Evolutionary conservation across 1,140 invertebrate species (phyloP).

Genomic region (Pygmarrhopalites habei): DNA sequence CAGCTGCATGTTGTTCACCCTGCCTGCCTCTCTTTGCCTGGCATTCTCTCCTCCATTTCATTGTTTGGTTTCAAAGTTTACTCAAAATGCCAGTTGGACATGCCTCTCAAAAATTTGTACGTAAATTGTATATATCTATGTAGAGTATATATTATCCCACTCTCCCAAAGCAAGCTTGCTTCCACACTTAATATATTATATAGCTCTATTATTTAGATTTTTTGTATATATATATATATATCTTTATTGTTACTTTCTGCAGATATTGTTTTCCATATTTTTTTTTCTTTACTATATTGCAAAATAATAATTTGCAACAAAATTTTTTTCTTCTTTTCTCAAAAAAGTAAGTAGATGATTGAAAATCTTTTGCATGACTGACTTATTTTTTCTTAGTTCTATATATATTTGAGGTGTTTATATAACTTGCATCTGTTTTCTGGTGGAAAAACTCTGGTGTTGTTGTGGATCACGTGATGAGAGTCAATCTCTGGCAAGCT

Average conservation of each 20-base stretch:
- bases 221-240: background rate
- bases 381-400: background rate
- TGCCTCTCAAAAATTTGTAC: conserved; percentile 10
- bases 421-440: conserved; percentile 1
- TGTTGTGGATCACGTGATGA: background rate
- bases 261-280: background rate
- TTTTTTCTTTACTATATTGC: background rate
- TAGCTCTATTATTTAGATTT: too few species aligned
- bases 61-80: conserved; percentile 10
- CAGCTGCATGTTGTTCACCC: conserved; percentile 20
- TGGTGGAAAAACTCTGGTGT: conserved; percentile 40
- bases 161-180: conserved; percentile 14
- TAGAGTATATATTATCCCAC: too few species aligned
- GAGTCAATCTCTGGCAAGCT: too few species aligned
- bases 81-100: conserved; percentile 15
- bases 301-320: background rate
- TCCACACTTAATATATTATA: conserved; percentile 14
- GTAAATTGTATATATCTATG: background rate
- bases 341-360: too few species aligned
- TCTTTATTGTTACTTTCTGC: background rate
- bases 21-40: background rate
- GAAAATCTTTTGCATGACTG: background rate
- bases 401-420: background rate
- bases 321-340: background rate
- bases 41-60: too few species aligned